These are phyloP conservation scores for Lerista edwardsae DNA, from an alignment of 2,797 vertebrate species.

Conservation along the genomic window DNA sequence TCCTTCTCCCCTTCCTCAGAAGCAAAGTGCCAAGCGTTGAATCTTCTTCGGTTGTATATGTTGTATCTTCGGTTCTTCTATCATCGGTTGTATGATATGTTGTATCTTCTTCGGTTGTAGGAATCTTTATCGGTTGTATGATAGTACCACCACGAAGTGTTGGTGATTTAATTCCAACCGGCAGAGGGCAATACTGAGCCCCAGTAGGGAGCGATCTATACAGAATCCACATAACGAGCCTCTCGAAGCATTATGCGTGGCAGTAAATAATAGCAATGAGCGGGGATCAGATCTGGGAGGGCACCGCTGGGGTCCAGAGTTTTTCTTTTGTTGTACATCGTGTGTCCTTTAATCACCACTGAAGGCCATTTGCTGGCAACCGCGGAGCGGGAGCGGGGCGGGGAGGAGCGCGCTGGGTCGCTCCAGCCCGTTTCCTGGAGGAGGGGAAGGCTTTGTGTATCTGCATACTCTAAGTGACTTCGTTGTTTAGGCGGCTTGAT, in stretches of 20 bases:
- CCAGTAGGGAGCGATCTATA: neutral
- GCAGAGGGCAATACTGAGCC: neutral
- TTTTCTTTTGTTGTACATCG: neutral
- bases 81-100: too few relatives aligned
- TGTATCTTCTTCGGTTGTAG: too few relatives aligned
- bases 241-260: too few relatives aligned
- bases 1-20: neutral
- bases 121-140: too few relatives aligned
- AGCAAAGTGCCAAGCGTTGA: neutral
- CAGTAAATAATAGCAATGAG: neutral
- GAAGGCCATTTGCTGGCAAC: neutral
- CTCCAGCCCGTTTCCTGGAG: slow-evolving; percentile 35
- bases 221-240: too few relatives aligned
- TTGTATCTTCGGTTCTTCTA: too few relatives aligned
- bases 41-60: too few relatives aligned
- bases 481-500: slow-evolving; percentile 3
- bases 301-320: too few relatives aligned
- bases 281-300: neutral
- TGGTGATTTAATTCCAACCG: neutral
- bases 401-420: neutral
- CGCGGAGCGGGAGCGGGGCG: neutral
- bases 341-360: neutral
- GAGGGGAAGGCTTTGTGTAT: neutral
- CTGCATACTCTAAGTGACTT: neutral
- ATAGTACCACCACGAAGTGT: too few relatives aligned